phyloP scores from a whole-genome alignment of 1,140 invertebrate species.

The Tachypleus tridentatus region DNA sequence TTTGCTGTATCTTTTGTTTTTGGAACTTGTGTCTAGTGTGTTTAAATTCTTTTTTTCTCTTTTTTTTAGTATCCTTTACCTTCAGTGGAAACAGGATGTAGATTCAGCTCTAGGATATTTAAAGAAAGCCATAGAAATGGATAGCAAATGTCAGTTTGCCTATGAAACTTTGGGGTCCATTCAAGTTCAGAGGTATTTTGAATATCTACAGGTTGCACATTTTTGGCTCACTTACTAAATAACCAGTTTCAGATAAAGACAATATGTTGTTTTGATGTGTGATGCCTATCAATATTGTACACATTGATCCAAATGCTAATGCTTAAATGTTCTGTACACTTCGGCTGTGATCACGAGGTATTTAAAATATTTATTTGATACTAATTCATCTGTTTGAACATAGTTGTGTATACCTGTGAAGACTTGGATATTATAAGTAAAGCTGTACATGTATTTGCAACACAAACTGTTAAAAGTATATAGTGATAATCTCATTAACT shows the following conservation, averaged over 20 bases:
- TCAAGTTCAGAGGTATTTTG: constrained; percentile 72
- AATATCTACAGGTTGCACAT: not conserved
- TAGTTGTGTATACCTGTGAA: too few species aligned
- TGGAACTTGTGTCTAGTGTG: not conserved
- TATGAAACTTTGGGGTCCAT: constrained; percentile 90
- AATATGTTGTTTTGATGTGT: not conserved
- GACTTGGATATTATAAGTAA: too few species aligned
- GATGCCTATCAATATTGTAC: too few species aligned
- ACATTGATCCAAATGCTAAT: too few species aligned
- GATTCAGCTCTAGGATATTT: constrained; percentile 46
- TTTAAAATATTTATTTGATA: too few species aligned
- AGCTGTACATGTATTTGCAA: too few species aligned
- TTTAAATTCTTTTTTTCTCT: constrained; percentile 3
- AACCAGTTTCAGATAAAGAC: not conserved
- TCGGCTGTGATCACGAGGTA: not conserved
- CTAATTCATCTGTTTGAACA: too few species aligned
- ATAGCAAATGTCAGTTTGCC: constrained; percentile 84
- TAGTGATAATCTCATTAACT: too few species aligned
- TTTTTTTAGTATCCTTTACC: constrained; percentile 47
- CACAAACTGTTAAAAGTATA: too few species aligned
- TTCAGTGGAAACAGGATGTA: constrained; percentile 68
- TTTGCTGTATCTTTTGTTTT: too few species aligned
- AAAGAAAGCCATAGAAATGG: constrained; percentile 67
- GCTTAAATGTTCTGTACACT: not conserved
- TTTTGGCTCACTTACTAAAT: not conserved